phyloP scores from a whole-genome alignment of 2,113 vertebrate species.

The Protomyctophum bolini region DNA sequence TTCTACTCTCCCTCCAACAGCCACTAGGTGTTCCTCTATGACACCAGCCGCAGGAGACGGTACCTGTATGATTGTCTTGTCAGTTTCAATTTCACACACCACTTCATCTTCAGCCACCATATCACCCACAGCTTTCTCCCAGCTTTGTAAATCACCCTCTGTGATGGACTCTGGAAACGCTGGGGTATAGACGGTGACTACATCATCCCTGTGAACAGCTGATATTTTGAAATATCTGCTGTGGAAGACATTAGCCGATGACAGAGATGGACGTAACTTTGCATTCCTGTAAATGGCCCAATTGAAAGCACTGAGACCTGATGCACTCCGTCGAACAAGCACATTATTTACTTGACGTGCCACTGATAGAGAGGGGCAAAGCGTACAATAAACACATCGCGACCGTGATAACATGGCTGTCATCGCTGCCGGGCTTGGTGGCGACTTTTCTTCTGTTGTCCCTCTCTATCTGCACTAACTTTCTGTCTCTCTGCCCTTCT shows the following conservation, averaged over 20 bases:
- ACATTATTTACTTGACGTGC: conserved; percentile 86
- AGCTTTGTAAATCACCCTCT: conserved; percentile 94
- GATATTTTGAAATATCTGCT: conserved; percentile 89
- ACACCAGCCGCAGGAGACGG: conserved; percentile 91
- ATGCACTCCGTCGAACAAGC: conserved; percentile 77
- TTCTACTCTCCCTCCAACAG: conserved; percentile 93
- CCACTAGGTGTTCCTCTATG: conserved; percentile 94
- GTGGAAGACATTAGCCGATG: conserved; percentile 71
- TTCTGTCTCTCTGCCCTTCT: too few species aligned
- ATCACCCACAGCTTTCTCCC: conserved; percentile 98
- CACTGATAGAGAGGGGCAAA: conserved; percentile 83
- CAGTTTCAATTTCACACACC: conserved; percentile 97
- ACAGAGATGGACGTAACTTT: conserved; percentile 64
- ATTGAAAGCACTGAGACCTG: conserved; percentile 62
- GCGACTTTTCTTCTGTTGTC: not conserved
- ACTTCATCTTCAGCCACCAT: conserved; percentile 93
- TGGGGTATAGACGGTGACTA: conserved; percentile 91
- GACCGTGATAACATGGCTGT: conserved; percentile 74
- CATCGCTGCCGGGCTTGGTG: not conserved
- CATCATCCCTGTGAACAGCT: conserved; percentile 81
- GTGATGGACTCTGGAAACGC: conserved; percentile 96
- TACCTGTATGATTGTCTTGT: conserved; percentile 85
- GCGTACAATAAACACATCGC: conserved; percentile 78
- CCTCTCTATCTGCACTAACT: too few species aligned
- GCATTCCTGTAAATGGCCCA: conserved; percentile 38